Base-by-base conservation (phyloP, 2,888 invertebrate species). In the Andrena bicolor region DNA sequence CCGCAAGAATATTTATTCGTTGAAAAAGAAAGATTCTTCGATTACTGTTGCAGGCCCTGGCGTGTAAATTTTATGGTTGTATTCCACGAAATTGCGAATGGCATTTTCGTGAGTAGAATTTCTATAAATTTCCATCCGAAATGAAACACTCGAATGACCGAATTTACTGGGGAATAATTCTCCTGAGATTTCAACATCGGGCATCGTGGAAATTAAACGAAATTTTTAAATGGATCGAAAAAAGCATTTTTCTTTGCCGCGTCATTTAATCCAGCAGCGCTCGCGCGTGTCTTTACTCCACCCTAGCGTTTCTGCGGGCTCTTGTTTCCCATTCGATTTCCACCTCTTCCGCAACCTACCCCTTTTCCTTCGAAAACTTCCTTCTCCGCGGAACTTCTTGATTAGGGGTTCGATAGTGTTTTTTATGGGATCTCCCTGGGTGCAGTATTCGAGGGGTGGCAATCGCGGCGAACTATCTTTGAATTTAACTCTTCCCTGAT, bases 351-450 rank as follows among this genome's bases (percentile, higher is more conserved):
- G 63, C 58, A 65, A 53, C 71, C 70, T 75, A 60, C 66, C 77
- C 49, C 72, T 70, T 66, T 75, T 41, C 65, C 74, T 63, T 69
- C 60, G 64, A 88, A 86, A 82, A 90, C 85, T 83, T 82, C 83
- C 85, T 83, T 82, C 83, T 87, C 88, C 82, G 69, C 74, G 84
- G 82, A 89, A 91, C 88, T 91, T 91, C 86, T 86, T 90, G 92
- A 92, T 92, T 90, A 91, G 86, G 86, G 88, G 90, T 90, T 90
- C 88, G 88, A 91, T 90, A 89, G 86, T 86, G 84, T 86, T 89
- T 88, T 90, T 90, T 89, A 89, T 86, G 86, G 84, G 85, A 84
- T 86, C 86, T 83, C 84, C 83, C 73, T 66, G 70, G 79, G 80
- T 84, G 83, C 58, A 64, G 83, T 86, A 88, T 89, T 86, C 83